Percentiles rank a stretch among this genome's conserved stretches.
Conservation (phyloP, 1,140 invertebrate species). For the Melitaea cinxia region DNA sequence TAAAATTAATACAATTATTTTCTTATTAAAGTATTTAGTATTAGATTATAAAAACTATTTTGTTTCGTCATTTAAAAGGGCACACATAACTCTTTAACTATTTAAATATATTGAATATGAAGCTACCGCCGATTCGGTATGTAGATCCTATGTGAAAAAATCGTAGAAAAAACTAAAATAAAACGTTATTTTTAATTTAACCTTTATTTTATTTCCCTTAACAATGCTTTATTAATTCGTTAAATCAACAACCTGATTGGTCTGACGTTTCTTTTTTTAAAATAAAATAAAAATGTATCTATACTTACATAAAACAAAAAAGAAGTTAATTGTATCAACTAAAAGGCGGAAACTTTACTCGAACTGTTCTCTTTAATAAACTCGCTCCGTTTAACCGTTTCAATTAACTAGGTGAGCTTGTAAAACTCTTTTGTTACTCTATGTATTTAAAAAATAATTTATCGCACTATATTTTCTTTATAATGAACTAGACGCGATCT, state of each 20-base stretch:
- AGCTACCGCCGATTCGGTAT: too few species aligned
- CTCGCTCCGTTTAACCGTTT: constrained; percentile 51
- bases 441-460: constrained; percentile 16
- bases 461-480: neutral
- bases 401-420: constrained; percentile 53
- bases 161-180: too few species aligned
- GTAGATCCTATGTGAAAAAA: too few species aligned
- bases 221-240: neutral
- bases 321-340: constrained; percentile 38
- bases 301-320: constrained; percentile 1
- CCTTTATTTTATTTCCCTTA: too few species aligned
- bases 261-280: neutral
- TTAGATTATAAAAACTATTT: too few species aligned
- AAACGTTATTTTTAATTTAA: too few species aligned
- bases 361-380: constrained; percentile 44
- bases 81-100: too few species aligned
- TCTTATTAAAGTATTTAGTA: too few species aligned
- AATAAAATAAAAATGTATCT: neutral
- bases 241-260: neutral
- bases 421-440: constrained; percentile 37
- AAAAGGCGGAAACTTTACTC: constrained; percentile 39
- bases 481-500: neutral
- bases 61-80: too few species aligned
- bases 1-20: too few species aligned
- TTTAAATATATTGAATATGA: too few species aligned